Percentiles rank a stretch among this genome's conserved stretches.
phyloP scores from a whole-genome alignment of 2,113 vertebrate species.

The Indicator maculatus region DNA sequence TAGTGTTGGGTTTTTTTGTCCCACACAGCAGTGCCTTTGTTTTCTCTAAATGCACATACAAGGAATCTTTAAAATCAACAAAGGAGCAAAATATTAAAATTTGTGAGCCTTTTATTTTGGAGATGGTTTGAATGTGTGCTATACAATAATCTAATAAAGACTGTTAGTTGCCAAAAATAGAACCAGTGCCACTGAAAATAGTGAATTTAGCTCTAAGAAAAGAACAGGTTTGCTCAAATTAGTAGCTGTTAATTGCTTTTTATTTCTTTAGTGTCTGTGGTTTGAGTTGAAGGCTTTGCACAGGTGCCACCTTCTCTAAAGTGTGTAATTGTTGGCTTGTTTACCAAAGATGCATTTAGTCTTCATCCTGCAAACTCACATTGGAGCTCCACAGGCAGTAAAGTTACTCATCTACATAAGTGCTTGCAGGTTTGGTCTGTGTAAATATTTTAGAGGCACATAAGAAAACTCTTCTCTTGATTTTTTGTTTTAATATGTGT shows the following conservation, averaged over 20 bases:
- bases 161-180: constrained; percentile 14
- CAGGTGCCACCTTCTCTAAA: constrained; percentile 70
- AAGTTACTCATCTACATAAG: constrained; percentile 69
- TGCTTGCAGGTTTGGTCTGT: constrained; percentile 45
- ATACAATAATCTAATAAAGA: constrained; percentile 51
- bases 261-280: constrained; percentile 51
- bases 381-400: constrained; percentile 58
- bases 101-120: constrained; percentile 3
- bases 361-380: constrained; percentile 65
- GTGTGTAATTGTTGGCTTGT: constrained; percentile 74
- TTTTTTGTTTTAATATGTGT: background rate
- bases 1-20: constrained; percentile 24
- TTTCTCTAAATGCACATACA: constrained; percentile 43
- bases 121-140: constrained; percentile 6
- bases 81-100: constrained; percentile 3
- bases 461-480: background rate
- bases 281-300: constrained; percentile 69
- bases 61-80: constrained; percentile 1
- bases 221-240: constrained; percentile 68
- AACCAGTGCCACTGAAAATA: constrained; percentile 31
- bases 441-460: background rate
- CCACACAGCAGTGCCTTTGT: constrained; percentile 29
- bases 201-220: constrained; percentile 31
- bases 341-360: constrained; percentile 69
- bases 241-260: constrained; percentile 70